These are phyloP conservation scores for Perognathus longimembris DNA, from an alignment of 2,113 vertebrate genomes.

Conservation along the genomic window DNA sequence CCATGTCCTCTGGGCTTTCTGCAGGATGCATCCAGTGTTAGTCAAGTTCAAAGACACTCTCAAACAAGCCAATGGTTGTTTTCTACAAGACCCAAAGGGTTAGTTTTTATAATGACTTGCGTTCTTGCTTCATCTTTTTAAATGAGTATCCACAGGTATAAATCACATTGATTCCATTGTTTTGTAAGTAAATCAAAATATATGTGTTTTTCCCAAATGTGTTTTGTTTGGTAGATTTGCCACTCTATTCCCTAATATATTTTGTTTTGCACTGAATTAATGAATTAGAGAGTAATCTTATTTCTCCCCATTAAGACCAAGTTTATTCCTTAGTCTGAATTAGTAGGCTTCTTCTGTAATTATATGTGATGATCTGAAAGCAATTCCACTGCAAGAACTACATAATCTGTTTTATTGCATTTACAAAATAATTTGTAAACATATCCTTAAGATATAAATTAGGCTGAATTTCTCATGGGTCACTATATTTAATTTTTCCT, in stretches of 20 bases:
- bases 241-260: neutral
- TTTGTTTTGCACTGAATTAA: slow-evolving; percentile 38
- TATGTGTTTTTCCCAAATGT: neutral
- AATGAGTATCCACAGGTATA: neutral
- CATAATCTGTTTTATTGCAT: slow-evolving; percentile 32
- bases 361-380: slow-evolving; percentile 43
- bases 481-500: slow-evolving; percentile 60
- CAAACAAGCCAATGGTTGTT: neutral
- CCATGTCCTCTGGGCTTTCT: neutral
- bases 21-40: neutral
- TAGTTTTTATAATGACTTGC: neutral
- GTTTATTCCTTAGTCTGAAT: slow-evolving; percentile 20
- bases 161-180: neutral
- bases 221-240: slow-evolving; percentile 10
- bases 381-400: neutral
- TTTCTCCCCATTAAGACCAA: neutral
- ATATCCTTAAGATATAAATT: slow-evolving; percentile 27
- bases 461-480: slow-evolving; percentile 45
- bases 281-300: slow-evolving; percentile 13
- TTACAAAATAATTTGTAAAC: slow-evolving; percentile 61
- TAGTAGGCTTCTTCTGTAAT: slow-evolving; percentile 41
- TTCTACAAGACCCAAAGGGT: neutral
- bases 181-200: neutral
- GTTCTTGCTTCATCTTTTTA: neutral
- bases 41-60: neutral